phyloP scores from a whole-genome alignment of 1,140 invertebrate species.

The Daktulosphaira vitifoliae region DNA sequence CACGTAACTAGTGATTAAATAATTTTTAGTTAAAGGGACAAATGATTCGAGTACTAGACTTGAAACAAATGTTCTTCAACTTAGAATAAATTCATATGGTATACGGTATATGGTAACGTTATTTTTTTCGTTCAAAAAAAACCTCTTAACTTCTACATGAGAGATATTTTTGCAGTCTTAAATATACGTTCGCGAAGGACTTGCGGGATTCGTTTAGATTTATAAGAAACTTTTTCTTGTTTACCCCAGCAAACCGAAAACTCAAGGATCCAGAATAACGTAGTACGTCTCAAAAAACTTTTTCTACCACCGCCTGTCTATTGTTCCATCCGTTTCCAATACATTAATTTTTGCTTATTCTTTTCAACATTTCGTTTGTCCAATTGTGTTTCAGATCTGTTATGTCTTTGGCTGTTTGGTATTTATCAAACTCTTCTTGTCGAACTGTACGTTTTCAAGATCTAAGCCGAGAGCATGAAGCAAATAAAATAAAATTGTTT shows the following conservation, averaged over 20 bases:
- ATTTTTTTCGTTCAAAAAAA: constrained; percentile 1
- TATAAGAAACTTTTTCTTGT: constrained; percentile 28
- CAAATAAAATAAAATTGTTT: too few species aligned
- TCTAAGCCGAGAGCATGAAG: too few species aligned
- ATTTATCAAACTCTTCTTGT: constrained; percentile 21
- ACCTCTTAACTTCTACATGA: neutral
- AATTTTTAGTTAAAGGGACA: too few species aligned
- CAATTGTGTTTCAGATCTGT: neutral
- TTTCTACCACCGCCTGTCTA: constrained; percentile 10
- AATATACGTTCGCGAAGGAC: neutral
- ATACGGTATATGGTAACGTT: too few species aligned
- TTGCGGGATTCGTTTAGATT: constrained; percentile 9
- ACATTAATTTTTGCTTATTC: constrained; percentile 32
- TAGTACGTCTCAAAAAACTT: constrained; percentile 12
- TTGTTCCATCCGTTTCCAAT: constrained; percentile 32
- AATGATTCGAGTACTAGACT: too few species aligned
- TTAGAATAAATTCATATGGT: too few species aligned
- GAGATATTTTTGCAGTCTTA: constrained; percentile 17
- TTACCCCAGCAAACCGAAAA: constrained; percentile 2
- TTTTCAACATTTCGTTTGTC: neutral
- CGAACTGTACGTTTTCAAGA: too few species aligned
- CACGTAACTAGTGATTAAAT: too few species aligned
- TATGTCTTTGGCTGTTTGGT: constrained; percentile 7
- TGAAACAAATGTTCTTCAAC: too few species aligned
- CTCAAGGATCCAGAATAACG: neutral